Conservation (phyloP, 2,888 invertebrate species). For the Eustalomyia histrio region DNA sequence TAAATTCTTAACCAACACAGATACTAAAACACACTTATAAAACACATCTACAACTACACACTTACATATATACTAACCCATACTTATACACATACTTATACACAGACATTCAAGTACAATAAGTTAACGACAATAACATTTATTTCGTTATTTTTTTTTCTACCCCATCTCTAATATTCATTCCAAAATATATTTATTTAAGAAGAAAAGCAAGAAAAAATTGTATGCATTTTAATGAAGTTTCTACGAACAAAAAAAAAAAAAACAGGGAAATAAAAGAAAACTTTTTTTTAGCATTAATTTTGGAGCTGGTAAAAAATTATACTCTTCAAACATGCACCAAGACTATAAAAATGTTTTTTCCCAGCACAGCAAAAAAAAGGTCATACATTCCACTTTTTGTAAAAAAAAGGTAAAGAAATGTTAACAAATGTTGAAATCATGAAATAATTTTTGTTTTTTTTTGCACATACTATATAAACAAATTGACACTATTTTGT, state of each 20-base stretch:
- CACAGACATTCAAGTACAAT: background rate
- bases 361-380: constrained; percentile 1
- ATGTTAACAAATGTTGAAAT: constrained; percentile 9
- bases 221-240: constrained; percentile 38
- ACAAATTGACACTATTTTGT: constrained; percentile 18
- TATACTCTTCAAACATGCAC: constrained; percentile 27
- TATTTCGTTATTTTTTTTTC: constrained; percentile 20
- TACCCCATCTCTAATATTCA: constrained; percentile 4
- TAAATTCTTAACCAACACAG: constrained; percentile 33
- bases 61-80: constrained; percentile 21
- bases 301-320: constrained; percentile 9
- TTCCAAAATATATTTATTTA: constrained; percentile 4
- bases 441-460: constrained; percentile 24
- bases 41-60: constrained; percentile 30
- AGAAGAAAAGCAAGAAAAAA: constrained; percentile 19
- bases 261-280: background rate
- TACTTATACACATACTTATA: constrained; percentile 5
- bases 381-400: background rate
- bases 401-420: background rate
- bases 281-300: background rate
- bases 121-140: constrained; percentile 2
- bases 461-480: background rate
- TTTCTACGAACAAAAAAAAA: constrained; percentile 11
- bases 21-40: constrained; percentile 5
- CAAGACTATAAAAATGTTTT: constrained; percentile 38